Evolutionary conservation across 2,888 invertebrate genomes (phyloP), one percentile per base, ranked within the genome.

Genomic region (Campoplex nolae): DNA sequence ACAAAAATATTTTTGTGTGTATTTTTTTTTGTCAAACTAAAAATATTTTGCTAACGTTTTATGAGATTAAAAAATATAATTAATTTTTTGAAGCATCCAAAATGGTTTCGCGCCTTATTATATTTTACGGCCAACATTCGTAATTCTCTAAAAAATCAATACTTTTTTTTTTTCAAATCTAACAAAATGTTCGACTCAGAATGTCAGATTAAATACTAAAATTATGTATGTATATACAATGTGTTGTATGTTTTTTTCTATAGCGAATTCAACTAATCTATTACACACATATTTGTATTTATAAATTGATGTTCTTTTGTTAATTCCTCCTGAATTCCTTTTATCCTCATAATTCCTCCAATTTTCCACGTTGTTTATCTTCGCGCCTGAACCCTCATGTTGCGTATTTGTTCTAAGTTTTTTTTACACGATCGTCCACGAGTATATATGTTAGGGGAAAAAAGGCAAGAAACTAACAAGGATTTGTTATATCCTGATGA

Each of bases 321-420:
- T 73, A 45, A 0, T 65, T 74, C 71, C 78, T 67, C 38, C 74
- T 58, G 67, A 54, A 4, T 38, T 4, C 38, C 77, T 71, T 62
- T 51, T 35, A 68, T 58, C 82, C 84, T 77, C 67, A 77, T 78
- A 42, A 76, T 23, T 78, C 45, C 48, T 62, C 62, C 62, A 76
- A 58, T 76, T 76, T 65, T 32, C 18, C 76, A 76, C 62, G 76
- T 45, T 32, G 28, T 65, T 16, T 62, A 45, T 76, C 76, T n/a
- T 11, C 45, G 18, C 9, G 45, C 32, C 32, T 76, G 48, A 65
- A 48, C 48, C 76, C 76, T 76, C 32, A 7, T 32, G 45, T 62
- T 42, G 65, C 62, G 76, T 76, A 76, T 76, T 76, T 76, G 45
- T 58, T 45, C 48, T 45, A 65, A 62, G 23, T 18, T 76, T 76